Evolutionary conservation across 2,113 vertebrate species (phyloP), one percentile per base, ranked within the genome.

Genomic region (Cyprinodon brontotheroides): DNA sequence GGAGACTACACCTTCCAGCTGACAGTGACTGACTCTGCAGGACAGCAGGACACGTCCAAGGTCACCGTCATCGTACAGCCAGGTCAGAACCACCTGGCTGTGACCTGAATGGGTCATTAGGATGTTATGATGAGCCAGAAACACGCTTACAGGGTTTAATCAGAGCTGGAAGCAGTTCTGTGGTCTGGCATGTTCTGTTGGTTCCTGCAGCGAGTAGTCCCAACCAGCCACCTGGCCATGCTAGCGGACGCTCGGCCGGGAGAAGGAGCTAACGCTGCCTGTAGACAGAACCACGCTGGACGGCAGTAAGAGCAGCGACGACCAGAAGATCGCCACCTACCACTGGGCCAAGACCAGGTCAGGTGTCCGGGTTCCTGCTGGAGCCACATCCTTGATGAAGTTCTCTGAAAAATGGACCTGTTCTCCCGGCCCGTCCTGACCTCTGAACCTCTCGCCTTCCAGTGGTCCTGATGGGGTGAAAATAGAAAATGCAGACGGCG

Each of bases 1-100:
- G 98, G 98, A 50, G 98, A 99, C 89, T 99, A 99, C 81, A 99
- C 97, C 59, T 98, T 98, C 87, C 95, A 98, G 90, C 95, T 99
- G 29, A 99, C 96, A 0, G 97, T 99, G 81, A 98, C 96, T 0
- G 98, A 99, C 91, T 96, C 97, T 0, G 88, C 94, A 40, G 97
- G 96, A 74, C 98, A 99, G 87, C 97, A 99, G 84, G 95, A 95
- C 87, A 98, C 97, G 0, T 94, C 96, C 17, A 94, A 97, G 72
- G 98, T 99, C 93, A 99, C 96, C 0, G 98, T 99, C 62, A 97
- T 99, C 45, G 97, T 99, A 63, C 97, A 97, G 84, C 98, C 98
- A 89, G 98, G 98, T 99, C 85, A 93, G n/a, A 22, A 39, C 11
- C 40, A 14, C 20, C 50, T 57, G 14, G 10, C 7, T 57, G 2